phyloP scores from a whole-genome alignment of 2,888 invertebrate species.

The Nematopogon swammerdamellus region DNA sequence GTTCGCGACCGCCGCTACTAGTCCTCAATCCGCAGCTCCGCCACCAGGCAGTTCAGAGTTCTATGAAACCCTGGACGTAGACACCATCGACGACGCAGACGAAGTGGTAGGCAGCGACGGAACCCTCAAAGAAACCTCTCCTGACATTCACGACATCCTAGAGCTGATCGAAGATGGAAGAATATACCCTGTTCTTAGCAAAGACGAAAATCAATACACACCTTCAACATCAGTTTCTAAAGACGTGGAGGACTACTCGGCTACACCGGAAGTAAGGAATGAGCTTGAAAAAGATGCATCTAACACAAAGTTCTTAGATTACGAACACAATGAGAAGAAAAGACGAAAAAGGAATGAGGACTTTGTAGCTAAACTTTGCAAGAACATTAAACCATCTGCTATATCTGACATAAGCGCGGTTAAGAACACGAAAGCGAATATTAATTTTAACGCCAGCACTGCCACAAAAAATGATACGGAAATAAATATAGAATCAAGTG shows the following conservation, averaged over 20 bases:
- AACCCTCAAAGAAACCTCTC: neutral
- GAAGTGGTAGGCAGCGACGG: neutral
- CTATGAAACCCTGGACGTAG: neutral
- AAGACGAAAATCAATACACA: neutral
- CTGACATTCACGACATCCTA: neutral
- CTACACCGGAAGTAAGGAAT: neutral
- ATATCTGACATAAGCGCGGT: no score
- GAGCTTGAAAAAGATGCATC: neutral
- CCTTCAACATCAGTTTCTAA: neutral
- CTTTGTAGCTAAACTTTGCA: no score
- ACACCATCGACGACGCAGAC: slow-evolving; percentile 1
- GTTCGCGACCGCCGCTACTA: neutral
- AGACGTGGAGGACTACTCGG: neutral
- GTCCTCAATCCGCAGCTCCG: neutral
- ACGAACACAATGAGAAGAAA: neutral
- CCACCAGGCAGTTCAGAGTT: neutral
- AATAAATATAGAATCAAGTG: no score
- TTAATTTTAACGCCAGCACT: no score
- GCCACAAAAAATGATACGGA: no score
- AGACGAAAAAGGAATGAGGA: neutral
- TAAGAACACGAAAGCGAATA: no score
- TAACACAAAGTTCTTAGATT: neutral
- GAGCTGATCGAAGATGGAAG: slow-evolving; percentile 1
- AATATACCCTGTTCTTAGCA: neutral
- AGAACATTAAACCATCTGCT: no score